phyloP scores from a whole-genome alignment of 2,113 vertebrate species.

The Platysternon megacephalum region DNA sequence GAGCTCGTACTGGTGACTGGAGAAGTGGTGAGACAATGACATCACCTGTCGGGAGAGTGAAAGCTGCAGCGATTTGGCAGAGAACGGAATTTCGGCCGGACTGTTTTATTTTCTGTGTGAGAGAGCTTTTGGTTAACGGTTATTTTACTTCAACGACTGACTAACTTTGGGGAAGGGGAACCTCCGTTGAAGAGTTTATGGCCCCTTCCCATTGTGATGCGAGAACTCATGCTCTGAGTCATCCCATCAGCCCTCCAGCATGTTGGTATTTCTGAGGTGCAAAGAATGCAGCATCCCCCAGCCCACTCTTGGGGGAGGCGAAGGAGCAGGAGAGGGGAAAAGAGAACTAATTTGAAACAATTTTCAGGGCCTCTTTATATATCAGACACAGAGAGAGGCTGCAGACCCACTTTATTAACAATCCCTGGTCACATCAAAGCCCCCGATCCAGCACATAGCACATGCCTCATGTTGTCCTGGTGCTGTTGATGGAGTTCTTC shows the following conservation, averaged over 20 bases:
- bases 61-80: neutral
- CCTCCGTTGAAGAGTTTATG: neutral
- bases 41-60: neutral
- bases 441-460: neutral
- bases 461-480: neutral
- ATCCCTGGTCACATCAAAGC: neutral
- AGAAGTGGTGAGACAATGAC: neutral
- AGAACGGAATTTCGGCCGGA: neutral
- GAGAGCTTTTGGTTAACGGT: neutral
- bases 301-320: neutral
- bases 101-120: neutral
- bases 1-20: neutral
- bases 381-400: neutral
- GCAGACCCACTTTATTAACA: neutral
- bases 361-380: neutral
- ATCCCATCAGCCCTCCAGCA: neutral
- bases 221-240: neutral
- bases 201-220: neutral
- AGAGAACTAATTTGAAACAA: neutral
- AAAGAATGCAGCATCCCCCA: neutral
- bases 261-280: neutral
- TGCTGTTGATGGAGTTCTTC: neutral
- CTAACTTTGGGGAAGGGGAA: neutral
- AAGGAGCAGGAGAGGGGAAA: neutral
- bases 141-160: neutral